Base-by-base conservation (phyloP, 1,140 invertebrate species). In the Lycorma delicatula region DNA sequence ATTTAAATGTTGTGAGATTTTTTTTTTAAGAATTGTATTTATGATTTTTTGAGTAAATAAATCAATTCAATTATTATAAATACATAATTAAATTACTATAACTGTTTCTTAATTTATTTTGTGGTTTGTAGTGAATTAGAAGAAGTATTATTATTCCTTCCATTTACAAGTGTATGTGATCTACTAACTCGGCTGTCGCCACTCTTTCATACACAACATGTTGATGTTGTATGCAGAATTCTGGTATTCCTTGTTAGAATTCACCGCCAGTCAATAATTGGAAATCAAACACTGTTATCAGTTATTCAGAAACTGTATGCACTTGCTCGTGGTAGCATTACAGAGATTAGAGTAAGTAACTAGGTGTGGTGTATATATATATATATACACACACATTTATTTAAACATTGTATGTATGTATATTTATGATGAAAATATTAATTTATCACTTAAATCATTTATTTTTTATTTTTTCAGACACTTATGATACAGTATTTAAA, bases 81-180 rank as follows among this genome's bases (percentile, higher is more conserved):
- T 47, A 47, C 20, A 13, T 13, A 9, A 22, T 12, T 22, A 16
- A 7, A 9, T 9, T 47, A 9, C 18, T 12, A 9, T 22, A n/a
- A n/a, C n/a, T n/a, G n/a, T n/a, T n/a, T n/a, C n/a, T n/a, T 6
- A 56, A 28, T 41, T 44, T 1, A 28, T 7, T 60, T 58, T 50
- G 16, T 61, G 16, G 26, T 58, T 66, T 61, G 38, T 56, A 70
- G 92, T 71, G 92, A 97, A 69, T 72, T 98, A 38, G 92, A 97
- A 72, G 91, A 96, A 74, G 80, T 90, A 0, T 73, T 98, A 2
- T 68, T 97, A 0, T 73, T 95, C 7, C 72, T 98, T 23, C 91
- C 93, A 18, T 93, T 94, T 23, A 79, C 82, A 23, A 79, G 82
- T 52, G 88, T 93, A 0, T 84, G 84, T 63, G 81, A 92, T 46